Evolutionary conservation across 2,797 vertebrate species (phyloP).

Genomic region (Pelochelys cantorii): DNA sequence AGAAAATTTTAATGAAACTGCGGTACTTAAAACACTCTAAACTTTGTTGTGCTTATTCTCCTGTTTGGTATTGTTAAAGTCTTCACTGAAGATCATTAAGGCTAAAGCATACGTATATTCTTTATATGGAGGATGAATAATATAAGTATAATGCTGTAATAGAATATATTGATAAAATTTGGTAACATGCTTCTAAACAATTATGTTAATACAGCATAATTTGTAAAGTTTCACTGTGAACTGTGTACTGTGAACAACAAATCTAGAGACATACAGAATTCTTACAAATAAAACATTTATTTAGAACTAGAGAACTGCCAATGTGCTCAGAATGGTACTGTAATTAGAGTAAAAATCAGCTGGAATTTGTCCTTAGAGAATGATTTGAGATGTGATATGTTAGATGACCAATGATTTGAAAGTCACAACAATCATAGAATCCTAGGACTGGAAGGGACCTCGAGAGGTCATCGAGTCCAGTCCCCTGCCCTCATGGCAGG

Average conservation of each 20-base stretch:
- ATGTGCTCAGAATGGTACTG: background rate
- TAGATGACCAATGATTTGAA: background rate
- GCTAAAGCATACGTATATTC: background rate
- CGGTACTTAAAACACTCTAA: background rate
- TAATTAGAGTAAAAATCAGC: background rate
- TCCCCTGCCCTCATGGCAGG: too few relatives aligned
- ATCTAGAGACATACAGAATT: background rate
- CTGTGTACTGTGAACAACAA: rapidly evolving
- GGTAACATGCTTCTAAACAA: rapidly evolving
- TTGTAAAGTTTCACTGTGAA: background rate
- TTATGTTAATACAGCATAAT: background rate
- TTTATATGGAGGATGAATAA: background rate
- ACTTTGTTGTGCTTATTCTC: background rate
- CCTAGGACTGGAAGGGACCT: too few relatives aligned
- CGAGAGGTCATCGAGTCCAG: too few relatives aligned
- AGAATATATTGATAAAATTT: rapidly evolving
- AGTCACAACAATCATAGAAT: background rate
- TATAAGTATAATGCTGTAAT: background rate
- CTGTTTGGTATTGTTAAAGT: background rate
- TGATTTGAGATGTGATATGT: rapidly evolving
- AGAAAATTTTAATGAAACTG: background rate
- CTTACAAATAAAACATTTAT: background rate
- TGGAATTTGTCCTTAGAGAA: background rate
- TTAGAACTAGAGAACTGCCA: background rate
- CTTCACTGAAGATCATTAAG: rapidly evolving